Percentiles rank a stretch among this genome's conserved stretches.
Evolutionary conservation across 2,113 vertebrate species (phyloP).

Genomic region (Uria aalge): DNA sequence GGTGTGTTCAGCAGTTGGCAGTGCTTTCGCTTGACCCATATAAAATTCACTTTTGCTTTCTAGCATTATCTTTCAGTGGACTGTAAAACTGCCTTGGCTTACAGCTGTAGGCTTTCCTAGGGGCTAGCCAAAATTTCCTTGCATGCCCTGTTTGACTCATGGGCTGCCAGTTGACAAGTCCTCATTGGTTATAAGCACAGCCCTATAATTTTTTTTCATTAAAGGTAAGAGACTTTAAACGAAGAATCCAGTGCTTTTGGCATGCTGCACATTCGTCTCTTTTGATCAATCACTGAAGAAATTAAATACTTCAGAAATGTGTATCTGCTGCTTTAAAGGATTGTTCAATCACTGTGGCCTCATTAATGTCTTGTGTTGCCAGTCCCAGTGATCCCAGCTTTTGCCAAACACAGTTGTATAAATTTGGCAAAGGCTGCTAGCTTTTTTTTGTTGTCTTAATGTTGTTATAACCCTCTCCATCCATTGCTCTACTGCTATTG

Average conservation of each 20-base stretch:
- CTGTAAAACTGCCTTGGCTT: not conserved
- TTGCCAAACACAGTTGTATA: not conserved
- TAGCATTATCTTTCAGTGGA: not conserved
- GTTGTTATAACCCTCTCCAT: not conserved
- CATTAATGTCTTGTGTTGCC: not conserved
- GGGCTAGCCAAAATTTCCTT: not conserved
- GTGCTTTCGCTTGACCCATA: not conserved
- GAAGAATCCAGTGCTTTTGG: not conserved
- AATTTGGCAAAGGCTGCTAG: not conserved
- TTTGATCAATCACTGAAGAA: not conserved
- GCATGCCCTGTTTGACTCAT: not conserved
- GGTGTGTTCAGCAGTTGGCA: not conserved
- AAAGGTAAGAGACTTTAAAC: not conserved
- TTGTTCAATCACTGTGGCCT: not conserved
- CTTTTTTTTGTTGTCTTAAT: not conserved
- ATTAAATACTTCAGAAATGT: not conserved
- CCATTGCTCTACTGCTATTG: not conserved
- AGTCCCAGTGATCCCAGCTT: not conserved
- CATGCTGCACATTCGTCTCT: not conserved
- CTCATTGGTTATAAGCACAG: not conserved
- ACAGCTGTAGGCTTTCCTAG: not conserved
- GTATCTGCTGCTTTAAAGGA: not conserved
- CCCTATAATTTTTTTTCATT: not conserved
- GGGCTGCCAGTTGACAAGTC: not conserved
- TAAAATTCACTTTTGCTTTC: not conserved